Base-by-base conservation (phyloP, 1,140 invertebrate genomes). In the Drosophila pruinosa region DNA sequence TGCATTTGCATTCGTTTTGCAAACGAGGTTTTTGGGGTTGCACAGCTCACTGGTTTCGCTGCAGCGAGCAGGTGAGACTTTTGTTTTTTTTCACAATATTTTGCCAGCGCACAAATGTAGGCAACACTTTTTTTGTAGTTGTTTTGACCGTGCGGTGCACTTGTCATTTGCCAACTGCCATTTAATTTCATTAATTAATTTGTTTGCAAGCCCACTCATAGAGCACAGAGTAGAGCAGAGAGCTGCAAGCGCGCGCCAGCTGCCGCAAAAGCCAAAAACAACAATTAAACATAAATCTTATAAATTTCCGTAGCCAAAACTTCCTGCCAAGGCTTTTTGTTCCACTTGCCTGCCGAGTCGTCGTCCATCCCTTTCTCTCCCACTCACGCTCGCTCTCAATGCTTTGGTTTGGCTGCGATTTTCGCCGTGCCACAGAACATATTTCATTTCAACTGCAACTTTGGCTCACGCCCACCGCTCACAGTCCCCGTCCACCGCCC, bases 251-350 rank as follows among this genome's bases (percentile, higher is more conserved):
- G 75, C 58, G 65, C 65, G 81, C 77, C 82, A 86, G 81, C 73
- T 86, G 81, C 81, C 81, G 81, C 81, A 86, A 75, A 86, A 86
- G 69, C 81, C 82, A 86, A 86, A 81, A 86, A 88, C 82, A 86
- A 86, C 81, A 88, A 86, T 86, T 86, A 86, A 86, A 88, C 82
- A 86, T 86, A 86, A 86, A 86, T 86, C 81, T 86, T 86, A 88
- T 88, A 86, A 86, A 86, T 86, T 86, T 86, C 74, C 77, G 82
- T 86, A 86, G 82, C 77, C 82, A 86, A 86, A 85, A 88, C 70
- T 86, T 85, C 73, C 73, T 77, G 81, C 65, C 73, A 86, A 73
- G 59, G 80, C 76, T 83, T 83, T 85, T 80, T 83, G 63, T 70
- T 78, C 52, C 75, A 41, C 72, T 47, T n/a, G 15, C 26, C 31